Evolutionary conservation across 92 coral and sea anemone species (phyloP).

Genomic region (Phenganax subtilis): DNA sequence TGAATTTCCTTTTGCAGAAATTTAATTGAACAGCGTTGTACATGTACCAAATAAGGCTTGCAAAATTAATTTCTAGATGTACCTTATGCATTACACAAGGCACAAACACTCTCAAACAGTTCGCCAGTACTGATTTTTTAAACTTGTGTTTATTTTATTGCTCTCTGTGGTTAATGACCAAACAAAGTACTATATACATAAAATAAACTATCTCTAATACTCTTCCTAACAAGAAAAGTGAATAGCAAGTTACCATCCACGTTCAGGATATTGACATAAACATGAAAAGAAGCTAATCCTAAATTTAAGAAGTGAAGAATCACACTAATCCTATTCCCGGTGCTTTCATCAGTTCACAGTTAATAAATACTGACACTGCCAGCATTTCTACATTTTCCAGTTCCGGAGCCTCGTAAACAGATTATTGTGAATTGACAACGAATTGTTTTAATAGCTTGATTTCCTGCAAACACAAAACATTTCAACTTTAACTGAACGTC

Average conservation of each 20-base stretch:
- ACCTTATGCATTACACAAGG: no score
- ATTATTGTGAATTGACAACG: not conserved
- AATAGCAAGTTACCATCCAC: no score
- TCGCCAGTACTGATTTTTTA: no score
- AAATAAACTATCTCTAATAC: not conserved
- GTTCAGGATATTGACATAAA: not conserved
- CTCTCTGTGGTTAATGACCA: no score
- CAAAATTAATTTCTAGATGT: no score
- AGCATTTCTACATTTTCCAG: not conserved
- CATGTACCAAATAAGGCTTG: no score
- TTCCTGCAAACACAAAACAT: slow-evolving; percentile 4
- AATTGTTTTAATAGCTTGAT: not conserved
- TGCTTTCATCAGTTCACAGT: slow-evolving; percentile 23
- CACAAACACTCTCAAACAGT: no score
- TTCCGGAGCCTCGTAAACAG: slow-evolving; percentile 31
- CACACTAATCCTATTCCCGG: slow-evolving; percentile 26
- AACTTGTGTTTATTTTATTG: no score
- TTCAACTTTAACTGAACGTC: not conserved
- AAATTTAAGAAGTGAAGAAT: not conserved
- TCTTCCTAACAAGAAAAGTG: not conserved
- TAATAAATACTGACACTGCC: slow-evolving; percentile 7
- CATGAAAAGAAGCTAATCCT: not conserved
- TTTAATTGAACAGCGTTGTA: no score
- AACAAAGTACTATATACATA: no score
- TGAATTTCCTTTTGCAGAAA: no score